These are phyloP conservation scores for Mastigias papua DNA, from an alignment of 30 jellyfish, hydroid and myxozoan species.

Conservation along the genomic window DNA sequence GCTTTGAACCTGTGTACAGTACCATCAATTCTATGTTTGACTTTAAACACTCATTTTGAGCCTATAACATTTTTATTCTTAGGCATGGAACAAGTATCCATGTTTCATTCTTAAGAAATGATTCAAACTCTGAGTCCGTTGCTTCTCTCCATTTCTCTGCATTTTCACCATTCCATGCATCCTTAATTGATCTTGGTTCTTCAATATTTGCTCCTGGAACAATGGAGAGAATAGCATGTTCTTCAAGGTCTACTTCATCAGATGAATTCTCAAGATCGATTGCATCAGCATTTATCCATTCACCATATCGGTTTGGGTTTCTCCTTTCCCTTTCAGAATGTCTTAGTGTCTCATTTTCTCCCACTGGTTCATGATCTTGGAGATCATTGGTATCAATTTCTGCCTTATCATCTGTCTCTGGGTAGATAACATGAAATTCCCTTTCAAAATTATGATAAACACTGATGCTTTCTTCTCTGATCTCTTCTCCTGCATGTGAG, in stretches of 20 bases:
- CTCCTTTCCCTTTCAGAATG: slow-evolving; percentile 46
- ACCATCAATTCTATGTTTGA: slow-evolving; percentile 53
- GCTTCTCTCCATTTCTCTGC: slow-evolving; percentile 63
- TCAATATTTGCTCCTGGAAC: slow-evolving; percentile 40
- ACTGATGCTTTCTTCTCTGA: slow-evolving; percentile 42
- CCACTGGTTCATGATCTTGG: slow-evolving; percentile 56
- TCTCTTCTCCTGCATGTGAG: slow-evolving; percentile 21
- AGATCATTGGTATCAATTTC: slow-evolving; percentile 7
- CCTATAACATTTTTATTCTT: slow-evolving; percentile 39
- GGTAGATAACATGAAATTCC: slow-evolving; percentile 26
- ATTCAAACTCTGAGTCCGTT: slow-evolving; percentile 40
- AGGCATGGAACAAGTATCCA: slow-evolving; percentile 62
- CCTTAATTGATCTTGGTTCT: slow-evolving; percentile 48
- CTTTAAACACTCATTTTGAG: slow-evolving; percentile 63
- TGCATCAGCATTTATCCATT: slow-evolving; percentile 38
- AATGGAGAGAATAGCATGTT: slow-evolving; percentile 36
- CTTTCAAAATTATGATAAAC: slow-evolving; percentile 26
- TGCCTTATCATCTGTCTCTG: slow-evolving; percentile 2
- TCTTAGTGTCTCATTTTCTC: slow-evolving; percentile 39
- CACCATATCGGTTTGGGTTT: slow-evolving; percentile 44
- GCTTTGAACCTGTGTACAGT: slow-evolving; percentile 45
- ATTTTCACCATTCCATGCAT: slow-evolving; percentile 46
- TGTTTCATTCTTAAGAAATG: slow-evolving; percentile 63
- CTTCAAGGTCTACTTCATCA: slow-evolving; percentile 49
- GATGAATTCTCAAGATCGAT: slow-evolving; percentile 23